Base-by-base conservation (phyloP, 1,140 invertebrate species). In the Cherax quadricarinatus region DNA sequence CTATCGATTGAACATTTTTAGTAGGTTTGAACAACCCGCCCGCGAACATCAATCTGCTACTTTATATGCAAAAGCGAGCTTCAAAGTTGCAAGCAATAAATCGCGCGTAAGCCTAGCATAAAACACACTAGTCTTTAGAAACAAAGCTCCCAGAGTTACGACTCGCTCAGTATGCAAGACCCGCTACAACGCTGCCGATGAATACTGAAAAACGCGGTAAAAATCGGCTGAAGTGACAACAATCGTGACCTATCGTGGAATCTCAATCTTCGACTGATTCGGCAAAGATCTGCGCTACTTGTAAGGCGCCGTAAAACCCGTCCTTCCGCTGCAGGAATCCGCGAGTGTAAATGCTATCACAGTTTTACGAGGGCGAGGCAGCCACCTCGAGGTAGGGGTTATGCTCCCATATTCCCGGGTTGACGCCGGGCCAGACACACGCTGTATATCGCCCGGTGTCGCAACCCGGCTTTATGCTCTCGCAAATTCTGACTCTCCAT, bases 311-410 rank as follows among this genome's bases (percentile, higher is more conserved):
- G 30, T 83, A 83, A 83, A 83, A 18, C n/a, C 24, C 81, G 57
- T 51, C 51, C 21, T 60, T 60, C 53, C 57, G 51, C 81, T 60
- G 81, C 51, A 83, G 51, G 81, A 83, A 83, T 83, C 81, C 81
- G 81, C 81, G 81, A 83, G 51, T 83, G n/a, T 83, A 83, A 83
- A 83, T 83, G 57, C 81, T 83, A 83, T 83, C 81, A 83, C 57
- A 60, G 51, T 57, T 83, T 83, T 83, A 83, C 57, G 81, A 83
- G 24, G 81, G 81, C n/a, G 51, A 57, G 57, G 70, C n/a, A 83
- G 57, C 81, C 57, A 60, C 51, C 51, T 30, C 81, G 6, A 53
- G 81, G n/a, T 60, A 53, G 51, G 24, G 81, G 51, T 83, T 57
- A 53, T 53, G 81, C 21, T 51, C 21, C 57, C 81, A 60, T 60